Evolutionary conservation across 2,888 invertebrate species (phyloP).

Genomic region (Drosophila colorata): DNA sequence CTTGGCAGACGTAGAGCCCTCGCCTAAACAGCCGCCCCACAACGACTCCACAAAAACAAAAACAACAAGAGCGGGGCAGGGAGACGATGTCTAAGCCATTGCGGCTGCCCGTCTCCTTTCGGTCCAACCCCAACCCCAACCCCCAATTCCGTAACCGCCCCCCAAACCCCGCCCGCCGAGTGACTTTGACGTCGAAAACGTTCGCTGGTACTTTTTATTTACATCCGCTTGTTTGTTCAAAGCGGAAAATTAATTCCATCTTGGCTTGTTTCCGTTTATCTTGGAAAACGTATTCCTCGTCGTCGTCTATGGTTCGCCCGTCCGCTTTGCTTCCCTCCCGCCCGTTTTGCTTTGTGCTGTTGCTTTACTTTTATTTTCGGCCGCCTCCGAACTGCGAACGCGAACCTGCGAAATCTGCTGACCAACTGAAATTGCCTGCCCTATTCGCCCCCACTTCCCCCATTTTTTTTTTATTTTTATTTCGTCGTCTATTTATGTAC

Average conservation of each 20-base stretch:
- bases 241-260: slow-evolving; percentile 85
- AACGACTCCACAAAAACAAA: slow-evolving; percentile 19
- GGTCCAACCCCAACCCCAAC: slow-evolving; percentile 3
- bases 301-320: slow-evolving; percentile 1
- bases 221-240: slow-evolving; percentile 85
- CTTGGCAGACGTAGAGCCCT: slow-evolving; percentile 69
- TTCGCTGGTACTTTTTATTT: slow-evolving; percentile 78
- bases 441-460: slow-evolving; percentile 1
- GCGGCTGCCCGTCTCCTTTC: slow-evolving; percentile 55
- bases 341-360: slow-evolving; percentile 42
- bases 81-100: slow-evolving; percentile 51
- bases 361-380: slow-evolving; percentile 63
- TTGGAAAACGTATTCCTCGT: slow-evolving; percentile 77
- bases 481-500: slow-evolving; percentile 44
- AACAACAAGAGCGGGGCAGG: not conserved
- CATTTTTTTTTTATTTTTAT: slow-evolving; percentile 9
- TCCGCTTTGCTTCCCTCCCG: not conserved
- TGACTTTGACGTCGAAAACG: slow-evolving; percentile 68
- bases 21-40: slow-evolving; percentile 21
- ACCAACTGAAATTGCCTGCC: slow-evolving; percentile 68
- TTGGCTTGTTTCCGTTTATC: slow-evolving; percentile 85
- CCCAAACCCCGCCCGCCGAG: not conserved
- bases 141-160: not conserved
- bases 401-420: slow-evolving; percentile 59
- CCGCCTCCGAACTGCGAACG: slow-evolving; percentile 10